A percentile compares a stretch with the other conserved stretches of the same genome.
Conservation (phyloP, 2,888 invertebrate species). For the Caenorhabditis zanzibari region DNA sequence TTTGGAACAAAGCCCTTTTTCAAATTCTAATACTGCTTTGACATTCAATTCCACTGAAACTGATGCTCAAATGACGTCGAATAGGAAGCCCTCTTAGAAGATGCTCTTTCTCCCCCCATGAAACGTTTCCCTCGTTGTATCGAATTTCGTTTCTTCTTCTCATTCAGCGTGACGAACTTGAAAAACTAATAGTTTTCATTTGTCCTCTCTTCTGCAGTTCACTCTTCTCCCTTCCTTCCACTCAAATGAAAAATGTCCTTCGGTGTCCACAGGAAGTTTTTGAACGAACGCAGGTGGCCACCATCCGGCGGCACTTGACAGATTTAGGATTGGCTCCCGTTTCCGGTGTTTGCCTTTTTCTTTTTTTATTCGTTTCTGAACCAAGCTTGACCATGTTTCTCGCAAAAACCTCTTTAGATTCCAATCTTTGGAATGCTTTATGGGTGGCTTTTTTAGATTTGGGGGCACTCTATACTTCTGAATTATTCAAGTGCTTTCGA, state of each 20-base stretch:
- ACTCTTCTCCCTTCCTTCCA: background rate
- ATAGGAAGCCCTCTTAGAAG: slow-evolving; percentile 13
- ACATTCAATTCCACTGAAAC: too few relatives aligned
- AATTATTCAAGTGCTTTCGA: slow-evolving; percentile 41
- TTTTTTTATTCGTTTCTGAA: slow-evolving; percentile 7
- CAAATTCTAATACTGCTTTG: too few relatives aligned
- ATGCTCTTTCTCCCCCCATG: slow-evolving; percentile 15
- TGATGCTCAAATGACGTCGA: slow-evolving; percentile 10
- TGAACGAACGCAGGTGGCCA: slow-evolving; percentile 49
- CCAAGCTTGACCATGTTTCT: slow-evolving; percentile 37
- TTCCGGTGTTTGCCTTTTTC: slow-evolving; percentile 59
- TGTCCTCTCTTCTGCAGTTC: slow-evolving; percentile 8
- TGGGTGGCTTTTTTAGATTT: slow-evolving; percentile 4
- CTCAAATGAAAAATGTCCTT: slow-evolving; percentile 33
- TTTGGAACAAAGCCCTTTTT: too few relatives aligned
- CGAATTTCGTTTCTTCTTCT: slow-evolving; percentile 47
- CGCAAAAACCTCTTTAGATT: background rate
- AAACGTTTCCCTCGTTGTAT: slow-evolving; percentile 35
- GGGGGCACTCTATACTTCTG: slow-evolving; percentile 9
- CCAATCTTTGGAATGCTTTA: background rate
- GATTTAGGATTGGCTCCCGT: slow-evolving; percentile 51
- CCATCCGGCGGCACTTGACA: slow-evolving; percentile 60
- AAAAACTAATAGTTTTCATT: slow-evolving; percentile 44
- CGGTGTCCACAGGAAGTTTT: slow-evolving; percentile 36
- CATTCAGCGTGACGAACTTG: slow-evolving; percentile 12